A percentile compares a stretch with the other conserved stretches of the same genome.
Evolutionary conservation across 2,888 invertebrate genomes (phyloP).

Genomic region (Anagyrus pseudococci): DNA sequence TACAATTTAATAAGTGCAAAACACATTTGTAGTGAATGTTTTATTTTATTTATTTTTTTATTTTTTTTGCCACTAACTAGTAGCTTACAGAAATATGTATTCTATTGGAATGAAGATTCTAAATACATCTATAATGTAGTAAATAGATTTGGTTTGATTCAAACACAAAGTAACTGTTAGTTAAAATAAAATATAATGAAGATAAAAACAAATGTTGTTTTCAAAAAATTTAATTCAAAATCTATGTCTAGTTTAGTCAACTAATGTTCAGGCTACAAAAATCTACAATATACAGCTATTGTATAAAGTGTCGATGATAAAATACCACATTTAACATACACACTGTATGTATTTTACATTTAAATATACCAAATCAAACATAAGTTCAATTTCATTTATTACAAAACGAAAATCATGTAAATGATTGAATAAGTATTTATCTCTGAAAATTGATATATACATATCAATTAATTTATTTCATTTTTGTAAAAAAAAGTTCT

Average conservation of each 20-base stretch:
- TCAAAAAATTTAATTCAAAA: background rate
- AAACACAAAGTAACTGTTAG: conserved; percentile 12
- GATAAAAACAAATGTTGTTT: background rate
- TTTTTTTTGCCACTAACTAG: conserved; percentile 31
- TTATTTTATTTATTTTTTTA: too few relatives aligned
- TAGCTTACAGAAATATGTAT: conserved; percentile 39
- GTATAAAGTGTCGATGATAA: conserved; percentile 20
- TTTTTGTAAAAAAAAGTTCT: conserved; percentile 13
- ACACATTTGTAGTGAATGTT: too few relatives aligned
- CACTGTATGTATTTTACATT: background rate
- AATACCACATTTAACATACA: conserved; percentile 7
- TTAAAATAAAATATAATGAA: conserved; percentile 3
- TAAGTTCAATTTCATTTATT: conserved; percentile 15
- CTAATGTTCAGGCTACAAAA: conserved; percentile 18
- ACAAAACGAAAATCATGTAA: conserved; percentile 16
- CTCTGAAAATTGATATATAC: conserved; percentile 25
- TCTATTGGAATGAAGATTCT: conserved; percentile 48
- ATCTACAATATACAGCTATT: conserved; percentile 25
- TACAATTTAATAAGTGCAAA: too few relatives aligned
- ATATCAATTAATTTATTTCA: conserved; percentile 11
- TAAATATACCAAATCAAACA: conserved; percentile 10
- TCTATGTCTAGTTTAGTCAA: too few relatives aligned
- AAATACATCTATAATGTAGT: conserved; percentile 33
- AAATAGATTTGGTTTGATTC: conserved; percentile 9
- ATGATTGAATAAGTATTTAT: conserved; percentile 11